Conservation (phyloP, 92 coral and sea anemone species). For the Porites lobata region DNA sequence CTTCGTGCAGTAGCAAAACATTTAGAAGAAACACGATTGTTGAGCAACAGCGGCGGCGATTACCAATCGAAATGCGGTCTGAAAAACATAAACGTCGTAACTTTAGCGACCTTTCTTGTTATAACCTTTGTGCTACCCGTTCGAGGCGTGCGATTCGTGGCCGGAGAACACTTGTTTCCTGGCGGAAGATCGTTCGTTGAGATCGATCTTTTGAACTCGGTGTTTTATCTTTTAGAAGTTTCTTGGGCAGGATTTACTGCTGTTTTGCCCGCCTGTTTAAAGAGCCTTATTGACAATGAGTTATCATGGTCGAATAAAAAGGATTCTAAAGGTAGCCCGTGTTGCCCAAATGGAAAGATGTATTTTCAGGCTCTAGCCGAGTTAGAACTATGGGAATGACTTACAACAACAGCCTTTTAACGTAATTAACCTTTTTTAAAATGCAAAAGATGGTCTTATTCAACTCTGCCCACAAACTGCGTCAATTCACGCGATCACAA, state of each 20-base stretch:
- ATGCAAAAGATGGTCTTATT: too few relatives aligned
- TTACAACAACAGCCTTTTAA: too few relatives aligned
- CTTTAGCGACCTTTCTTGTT: neutral
- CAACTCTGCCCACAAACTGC: too few relatives aligned
- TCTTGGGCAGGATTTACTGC: conserved; percentile 34
- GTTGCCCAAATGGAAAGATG: neutral
- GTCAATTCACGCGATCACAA: too few relatives aligned
- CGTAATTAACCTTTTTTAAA: too few relatives aligned
- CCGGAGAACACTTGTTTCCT: conserved; percentile 33
- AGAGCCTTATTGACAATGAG: conserved; percentile 26
- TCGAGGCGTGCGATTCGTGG: conserved; percentile 46
- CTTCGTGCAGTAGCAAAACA: conserved; percentile 29
- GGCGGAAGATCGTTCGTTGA: conserved; percentile 9
- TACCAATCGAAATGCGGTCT: conserved; percentile 12
- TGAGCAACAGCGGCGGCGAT: neutral
- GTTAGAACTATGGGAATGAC: conserved; percentile 41
- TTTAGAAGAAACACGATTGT: conserved; percentile 19
- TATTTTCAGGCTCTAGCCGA: conserved; percentile 17
- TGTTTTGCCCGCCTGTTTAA: conserved; percentile 19
- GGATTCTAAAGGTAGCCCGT: too few relatives aligned
- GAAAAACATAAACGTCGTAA: conserved; percentile 26
- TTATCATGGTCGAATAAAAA: neutral
- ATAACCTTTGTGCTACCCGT: conserved; percentile 23
- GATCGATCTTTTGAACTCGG: conserved; percentile 40
- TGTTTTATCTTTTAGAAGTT: conserved; percentile 24